phyloP scores from a whole-genome alignment of 2,888 invertebrate species.

The Parnassius apollo region DNA sequence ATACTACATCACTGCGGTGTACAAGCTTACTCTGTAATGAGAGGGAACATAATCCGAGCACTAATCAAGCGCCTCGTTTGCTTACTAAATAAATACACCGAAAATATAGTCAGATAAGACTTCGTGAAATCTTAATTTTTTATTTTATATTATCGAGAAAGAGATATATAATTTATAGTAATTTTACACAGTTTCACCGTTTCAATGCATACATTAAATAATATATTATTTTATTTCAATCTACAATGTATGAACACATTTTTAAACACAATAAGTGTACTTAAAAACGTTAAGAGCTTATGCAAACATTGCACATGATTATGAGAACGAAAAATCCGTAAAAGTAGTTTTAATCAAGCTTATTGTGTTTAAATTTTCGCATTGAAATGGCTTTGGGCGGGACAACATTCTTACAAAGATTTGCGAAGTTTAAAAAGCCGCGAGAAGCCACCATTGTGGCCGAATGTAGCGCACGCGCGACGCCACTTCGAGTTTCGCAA shows the following conservation, averaged over 20 bases:
- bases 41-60: slow-evolving; percentile 18
- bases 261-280: not conserved
- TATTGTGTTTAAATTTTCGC: slow-evolving; percentile 12
- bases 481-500: slow-evolving; percentile 62
- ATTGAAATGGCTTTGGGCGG: slow-evolving; percentile 29
- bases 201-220: too few relatives aligned
- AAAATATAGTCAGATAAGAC: not conserved
- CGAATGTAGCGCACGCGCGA: slow-evolving; percentile 71
- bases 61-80: slow-evolving; percentile 14
- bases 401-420: slow-evolving; percentile 29
- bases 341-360: too few relatives aligned
- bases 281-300: slow-evolving; percentile 14
- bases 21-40: slow-evolving; percentile 13
- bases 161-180: too few relatives aligned
- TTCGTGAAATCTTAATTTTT: not conserved
- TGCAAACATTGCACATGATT: too few relatives aligned
- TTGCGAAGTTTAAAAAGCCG: slow-evolving; percentile 35
- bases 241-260: too few relatives aligned
- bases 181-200: too few relatives aligned
- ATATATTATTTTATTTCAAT: too few relatives aligned
- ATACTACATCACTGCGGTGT: slow-evolving; percentile 1
- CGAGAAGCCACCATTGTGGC: slow-evolving; percentile 32
- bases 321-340: too few relatives aligned
- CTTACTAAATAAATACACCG: slow-evolving; percentile 9
- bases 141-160: not conserved